phyloP scores from a whole-genome alignment of 2,888 invertebrate species.

The Trachelus stipa region DNA sequence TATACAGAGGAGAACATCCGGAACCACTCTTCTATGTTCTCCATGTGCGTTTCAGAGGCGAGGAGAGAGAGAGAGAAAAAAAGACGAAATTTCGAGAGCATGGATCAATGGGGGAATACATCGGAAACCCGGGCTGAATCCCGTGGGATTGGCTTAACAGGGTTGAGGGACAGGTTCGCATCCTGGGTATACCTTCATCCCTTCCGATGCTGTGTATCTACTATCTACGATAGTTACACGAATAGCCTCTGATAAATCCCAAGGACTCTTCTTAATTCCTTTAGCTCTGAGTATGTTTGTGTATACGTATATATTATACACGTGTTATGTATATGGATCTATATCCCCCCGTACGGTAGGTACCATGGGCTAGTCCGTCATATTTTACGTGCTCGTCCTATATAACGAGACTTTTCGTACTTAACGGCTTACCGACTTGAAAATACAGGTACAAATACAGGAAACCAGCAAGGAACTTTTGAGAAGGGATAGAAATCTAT shows the following conservation, averaged over 20 bases:
- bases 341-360: background rate
- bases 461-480: background rate
- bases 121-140: conserved; percentile 11
- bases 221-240: background rate
- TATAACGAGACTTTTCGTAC: background rate
- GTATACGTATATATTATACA: background rate
- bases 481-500: background rate
- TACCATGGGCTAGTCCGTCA: background rate
- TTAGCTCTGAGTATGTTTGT: background rate
- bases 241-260: background rate
- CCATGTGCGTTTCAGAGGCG: background rate
- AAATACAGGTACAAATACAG: no score
- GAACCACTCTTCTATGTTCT: background rate
- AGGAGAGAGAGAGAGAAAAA: background rate
- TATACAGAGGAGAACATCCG: conserved; percentile 11
- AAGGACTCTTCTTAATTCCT: background rate
- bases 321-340: background rate
- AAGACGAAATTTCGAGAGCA: background rate
- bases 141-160: conserved; percentile 26
- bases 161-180: conserved; percentile 4
- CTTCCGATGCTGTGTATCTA: background rate
- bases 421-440: background rate
- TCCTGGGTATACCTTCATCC: background rate
- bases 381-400: background rate
- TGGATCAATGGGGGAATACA: background rate